These are phyloP conservation scores for Stylophora pistillata DNA, from an alignment of 64 coral and sea anemone species.

Conservation along the genomic window DNA sequence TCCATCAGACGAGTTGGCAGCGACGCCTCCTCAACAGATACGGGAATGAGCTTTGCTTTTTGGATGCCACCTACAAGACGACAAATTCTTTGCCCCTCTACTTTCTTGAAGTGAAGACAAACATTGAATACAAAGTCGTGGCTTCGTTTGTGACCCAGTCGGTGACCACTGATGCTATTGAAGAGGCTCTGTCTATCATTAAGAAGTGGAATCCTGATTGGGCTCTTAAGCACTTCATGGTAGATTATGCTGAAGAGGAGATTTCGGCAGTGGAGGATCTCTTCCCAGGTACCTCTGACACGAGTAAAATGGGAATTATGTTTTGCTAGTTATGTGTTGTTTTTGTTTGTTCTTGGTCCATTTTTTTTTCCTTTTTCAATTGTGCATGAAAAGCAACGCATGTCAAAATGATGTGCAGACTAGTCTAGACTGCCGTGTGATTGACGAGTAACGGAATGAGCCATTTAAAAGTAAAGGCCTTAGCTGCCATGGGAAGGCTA, in stretches of 20 bases:
- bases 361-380: background rate
- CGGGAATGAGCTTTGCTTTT: conserved; percentile 14
- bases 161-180: conserved; percentile 21
- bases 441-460: conserved; percentile 4
- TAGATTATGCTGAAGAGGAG: conserved; percentile 45
- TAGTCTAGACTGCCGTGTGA: background rate
- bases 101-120: conserved; percentile 16
- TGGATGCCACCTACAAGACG: conserved; percentile 60
- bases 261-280: conserved; percentile 35
- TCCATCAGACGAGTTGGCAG: conserved; percentile 36
- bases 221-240: conserved; percentile 58
- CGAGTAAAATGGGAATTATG: background rate
- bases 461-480: background rate
- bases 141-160: conserved; percentile 56
- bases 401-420: background rate
- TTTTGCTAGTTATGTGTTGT: background rate
- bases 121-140: conserved; percentile 56
- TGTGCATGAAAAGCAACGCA: too few species aligned
- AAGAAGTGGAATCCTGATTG: conserved; percentile 42
- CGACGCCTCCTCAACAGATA: conserved; percentile 10
- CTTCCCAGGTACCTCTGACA: conserved; percentile 42
- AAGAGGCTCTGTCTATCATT: conserved; percentile 26
- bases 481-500: background rate
- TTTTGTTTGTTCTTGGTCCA: background rate
- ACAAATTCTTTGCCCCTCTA: conserved; percentile 42